A percentile compares a stretch with the other conserved stretches of the same genome.
These are phyloP conservation scores for Hybognathus amarus DNA, from an alignment of 2,797 vertebrate species.

Conservation along the genomic window DNA sequence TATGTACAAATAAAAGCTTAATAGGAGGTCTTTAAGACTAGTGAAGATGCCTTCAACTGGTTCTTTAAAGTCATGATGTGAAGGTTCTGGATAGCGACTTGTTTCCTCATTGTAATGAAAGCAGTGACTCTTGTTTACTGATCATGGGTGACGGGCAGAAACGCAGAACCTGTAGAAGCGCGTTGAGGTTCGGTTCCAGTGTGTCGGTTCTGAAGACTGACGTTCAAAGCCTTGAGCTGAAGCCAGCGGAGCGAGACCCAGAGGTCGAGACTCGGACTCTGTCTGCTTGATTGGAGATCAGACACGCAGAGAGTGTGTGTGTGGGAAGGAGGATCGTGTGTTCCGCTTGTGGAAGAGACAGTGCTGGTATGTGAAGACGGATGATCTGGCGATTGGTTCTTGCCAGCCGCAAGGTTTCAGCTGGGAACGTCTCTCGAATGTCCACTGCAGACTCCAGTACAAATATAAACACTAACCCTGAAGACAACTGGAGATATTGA, in stretches of 20 bases:
- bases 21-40: background rate
- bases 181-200: background rate
- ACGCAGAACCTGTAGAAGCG: background rate
- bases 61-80: background rate
- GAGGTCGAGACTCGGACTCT: background rate
- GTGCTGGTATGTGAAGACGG: background rate
- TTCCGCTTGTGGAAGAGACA: background rate
- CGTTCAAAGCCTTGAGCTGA: constrained; percentile 11
- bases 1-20: fast-evolving
- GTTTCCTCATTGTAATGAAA: background rate
- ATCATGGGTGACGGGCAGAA: background rate
- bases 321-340: background rate
- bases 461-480: constrained; percentile 5
- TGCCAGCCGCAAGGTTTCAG: constrained; percentile 11
- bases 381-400: background rate
- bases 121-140: background rate
- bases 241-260: background rate
- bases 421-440: constrained; percentile 19
- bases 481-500: constrained; percentile 25
- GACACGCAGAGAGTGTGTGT: constrained; percentile 9
- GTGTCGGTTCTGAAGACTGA: background rate
- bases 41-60: background rate
- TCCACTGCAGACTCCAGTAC: constrained; percentile 4
- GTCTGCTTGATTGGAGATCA: constrained; percentile 28
- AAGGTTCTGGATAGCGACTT: constrained; percentile 1